Percentiles rank a stretch among this genome's conserved stretches.
Evolutionary conservation across 35 echinoderm and acorn worm genomes (phyloP).

Genomic region (Heliocidaris tuberculata): DNA sequence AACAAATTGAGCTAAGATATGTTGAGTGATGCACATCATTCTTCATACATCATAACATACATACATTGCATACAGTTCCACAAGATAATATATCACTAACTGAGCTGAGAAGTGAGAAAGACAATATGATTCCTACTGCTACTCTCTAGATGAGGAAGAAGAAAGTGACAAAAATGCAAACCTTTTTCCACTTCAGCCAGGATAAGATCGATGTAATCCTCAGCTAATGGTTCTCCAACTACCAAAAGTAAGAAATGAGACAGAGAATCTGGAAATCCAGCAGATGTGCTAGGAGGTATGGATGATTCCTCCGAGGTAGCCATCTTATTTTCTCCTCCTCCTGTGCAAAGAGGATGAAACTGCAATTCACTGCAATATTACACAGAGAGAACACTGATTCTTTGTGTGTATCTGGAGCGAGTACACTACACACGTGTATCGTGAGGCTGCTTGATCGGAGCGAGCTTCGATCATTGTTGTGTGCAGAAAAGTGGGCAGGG

Average conservation of each 20-base stretch:
- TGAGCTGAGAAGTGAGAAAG: too few relatives aligned
- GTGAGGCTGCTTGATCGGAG: not conserved
- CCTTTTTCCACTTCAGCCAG: slow-evolving; percentile 62
- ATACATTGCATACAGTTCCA: not conserved
- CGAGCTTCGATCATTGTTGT: not conserved
- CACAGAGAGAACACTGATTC: not conserved
- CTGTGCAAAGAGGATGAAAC: not conserved
- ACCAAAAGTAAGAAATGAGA: slow-evolving; percentile 59
- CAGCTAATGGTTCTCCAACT: slow-evolving; percentile 59
- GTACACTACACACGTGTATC: not conserved
- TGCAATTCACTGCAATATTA: not conserved
- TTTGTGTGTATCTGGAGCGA: slow-evolving; percentile 8
- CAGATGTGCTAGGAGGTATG: slow-evolving; percentile 15
- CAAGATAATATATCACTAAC: too few relatives aligned
- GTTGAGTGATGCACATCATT: not conserved
- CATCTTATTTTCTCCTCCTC: slow-evolving; percentile 25
- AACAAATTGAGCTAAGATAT: too few relatives aligned
- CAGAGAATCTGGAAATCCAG: slow-evolving; percentile 25
- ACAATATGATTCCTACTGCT: too few relatives aligned
- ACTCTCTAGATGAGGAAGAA: too few relatives aligned
- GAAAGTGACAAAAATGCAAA: not conserved
- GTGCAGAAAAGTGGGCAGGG: not conserved
- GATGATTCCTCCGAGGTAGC: not conserved
- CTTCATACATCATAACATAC: not conserved
- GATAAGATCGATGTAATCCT: slow-evolving; percentile 57